phyloP scores from a whole-genome alignment of 2,797 vertebrate genomes.

The Selene dorsalis region DNA sequence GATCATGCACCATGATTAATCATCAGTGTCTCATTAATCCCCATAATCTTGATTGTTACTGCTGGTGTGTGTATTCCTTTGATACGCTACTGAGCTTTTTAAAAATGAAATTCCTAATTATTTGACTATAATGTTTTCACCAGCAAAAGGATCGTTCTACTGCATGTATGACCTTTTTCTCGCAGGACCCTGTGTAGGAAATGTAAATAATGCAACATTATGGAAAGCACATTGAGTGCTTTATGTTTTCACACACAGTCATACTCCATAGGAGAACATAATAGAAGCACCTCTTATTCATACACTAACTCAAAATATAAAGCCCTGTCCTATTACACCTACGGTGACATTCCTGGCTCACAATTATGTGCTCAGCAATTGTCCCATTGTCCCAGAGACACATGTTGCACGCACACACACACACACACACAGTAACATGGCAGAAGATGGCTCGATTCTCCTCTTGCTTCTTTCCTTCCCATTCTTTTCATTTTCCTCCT shows the following conservation, averaged over 20 bases:
- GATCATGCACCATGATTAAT: neutral
- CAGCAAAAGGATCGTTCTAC: no score
- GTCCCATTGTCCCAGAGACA: neutral
- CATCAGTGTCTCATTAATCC: neutral
- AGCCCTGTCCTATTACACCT: neutral
- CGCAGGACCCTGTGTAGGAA: no score
- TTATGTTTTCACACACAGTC: neutral
- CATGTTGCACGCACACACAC: neutral
- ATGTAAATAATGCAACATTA: neutral
- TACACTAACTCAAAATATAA: neutral
- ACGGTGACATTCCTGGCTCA: neutral
- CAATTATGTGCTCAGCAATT: neutral
- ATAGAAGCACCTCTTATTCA: neutral
- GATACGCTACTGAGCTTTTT: neutral
- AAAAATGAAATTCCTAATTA: no score
- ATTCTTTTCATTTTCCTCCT: neutral
- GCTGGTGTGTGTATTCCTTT: neutral
- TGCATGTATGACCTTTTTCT: no score
- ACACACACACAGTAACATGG: neutral
- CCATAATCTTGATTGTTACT: neutral
- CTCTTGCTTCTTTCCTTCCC: neutral
- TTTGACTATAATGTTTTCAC: neutral
- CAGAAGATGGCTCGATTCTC: constrained; percentile 1
- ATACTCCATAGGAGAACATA: neutral
- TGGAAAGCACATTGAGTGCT: neutral